Base-by-base conservation (phyloP, 2,113 vertebrate species). In the Cervus canadensis region DNA sequence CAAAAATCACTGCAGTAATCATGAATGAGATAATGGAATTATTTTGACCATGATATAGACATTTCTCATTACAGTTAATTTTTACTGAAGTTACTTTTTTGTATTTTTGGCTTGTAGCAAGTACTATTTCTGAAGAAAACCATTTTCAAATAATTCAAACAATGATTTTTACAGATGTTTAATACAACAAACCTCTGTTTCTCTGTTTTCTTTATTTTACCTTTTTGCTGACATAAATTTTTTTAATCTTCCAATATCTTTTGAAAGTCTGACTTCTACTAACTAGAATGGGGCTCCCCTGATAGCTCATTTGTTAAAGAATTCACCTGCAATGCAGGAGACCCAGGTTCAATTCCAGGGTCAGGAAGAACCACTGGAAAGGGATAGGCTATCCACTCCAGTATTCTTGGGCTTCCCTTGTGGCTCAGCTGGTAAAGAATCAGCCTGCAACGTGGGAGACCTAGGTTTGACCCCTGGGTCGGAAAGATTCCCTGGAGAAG, bases 401-500 rank as follows among this genome's bases (percentile, higher is more conserved):
- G 23, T 40, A 74, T 0, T 74, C 67, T 74, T 12, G 36, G n/a
- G 11, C 67, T 74, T 40, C 10, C 10, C n/a, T 40, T 25, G 36
- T 71, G 67, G 67, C 19, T 74, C 36, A 74, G n/a, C 19, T 74
- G 36, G 19, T 40, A 74, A 74, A 74, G 10, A 40, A 74, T 74
- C 36, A 74, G 67, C n/a, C 19, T 40, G 67, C n/a, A 74, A 40
- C 6, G 10, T 6, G 19, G 67, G 19, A 74, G 21, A 74, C 10
- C 12, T 40, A 9, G 36, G 36, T 74, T 40, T 0, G 1, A 25
- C 23, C 2, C 9, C 67, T 40, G n/a, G 10, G 21, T 25, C 40
- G 19, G 21, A 21, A 74, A 40, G 19, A 40, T 74, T 5, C n/a
- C n/a, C 67, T 40, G 21, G 67, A 40, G n/a, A 40, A 40, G 67